Base-by-base conservation (phyloP, 1,140 invertebrate genomes). In the Scaptomyza montana region DNA sequence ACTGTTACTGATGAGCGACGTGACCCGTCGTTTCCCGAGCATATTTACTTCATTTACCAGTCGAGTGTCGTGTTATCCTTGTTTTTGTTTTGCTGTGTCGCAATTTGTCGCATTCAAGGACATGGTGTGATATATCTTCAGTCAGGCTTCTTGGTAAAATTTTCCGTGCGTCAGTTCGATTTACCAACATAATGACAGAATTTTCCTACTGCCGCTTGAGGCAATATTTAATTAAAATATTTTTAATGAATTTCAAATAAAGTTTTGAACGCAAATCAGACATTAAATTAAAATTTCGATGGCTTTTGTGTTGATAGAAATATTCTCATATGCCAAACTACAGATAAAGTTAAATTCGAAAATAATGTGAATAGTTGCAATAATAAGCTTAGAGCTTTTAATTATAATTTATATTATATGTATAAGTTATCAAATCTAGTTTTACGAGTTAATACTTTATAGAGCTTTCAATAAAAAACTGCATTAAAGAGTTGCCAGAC, bases 51-150 rank as follows among this genome's bases (percentile, higher is more conserved):
- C 54, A 56, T 41, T 33, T 43, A 45, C 55, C 36, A 16, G 59
- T 53, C 39, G 12, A 12, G 60, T 72, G 63, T 30, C 39, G 51
- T 63, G 41, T 50, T 46, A 19, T 55, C 50, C 43, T 16, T 68
- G 65, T 75, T 72, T 63, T 75, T 74, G 50, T 53, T 66, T 62
- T 63, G 57, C 75, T 70, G 72, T 75, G 63, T 77, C 74, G 81
- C 74, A 74, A 81, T 87, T 87, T 78, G 47, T 43, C 39, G 30
- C 36, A 63, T 81, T 86, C 82, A 78, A 87, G 81, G 82, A 86
- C 78, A 82, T 69, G 62, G 68, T 54, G 63, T 75, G 81, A 86
- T 85, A 82, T 49, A 71, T 49, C 39, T 66, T 21, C 73, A 56
- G 19, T 60, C 50, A 39, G 7, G 10, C 41, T 43, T 4, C 8